Conservation (phyloP, 2,113 vertebrate genomes). For the Phyllostomus hastatus region DNA sequence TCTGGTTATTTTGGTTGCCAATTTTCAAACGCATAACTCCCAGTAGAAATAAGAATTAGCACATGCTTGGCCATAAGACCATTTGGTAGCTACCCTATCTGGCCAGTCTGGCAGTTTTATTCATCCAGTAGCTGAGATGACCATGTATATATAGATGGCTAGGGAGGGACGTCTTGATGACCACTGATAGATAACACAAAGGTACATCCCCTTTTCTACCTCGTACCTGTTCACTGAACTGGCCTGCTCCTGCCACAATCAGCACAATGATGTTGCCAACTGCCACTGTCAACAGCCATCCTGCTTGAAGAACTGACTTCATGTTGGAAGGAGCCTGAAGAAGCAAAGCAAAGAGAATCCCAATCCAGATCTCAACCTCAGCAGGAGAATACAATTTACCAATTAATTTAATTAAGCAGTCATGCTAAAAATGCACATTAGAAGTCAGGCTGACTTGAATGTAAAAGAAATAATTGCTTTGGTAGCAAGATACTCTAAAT, state of each 20-base stretch:
- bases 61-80: background rate
- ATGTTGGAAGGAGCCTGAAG: slow-evolving; percentile 94
- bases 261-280: slow-evolving; percentile 96
- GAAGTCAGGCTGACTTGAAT: background rate
- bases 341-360: background rate
- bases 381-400: background rate
- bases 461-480: background rate
- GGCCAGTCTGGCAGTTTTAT: background rate
- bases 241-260: slow-evolving; percentile 89
- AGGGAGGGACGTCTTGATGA: background rate
- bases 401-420: background rate
- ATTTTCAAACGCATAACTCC: accelerated
- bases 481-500: background rate
- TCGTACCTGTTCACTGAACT: slow-evolving; percentile 86
- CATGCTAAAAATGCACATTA: background rate
- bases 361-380: accelerated
- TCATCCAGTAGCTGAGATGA: background rate
- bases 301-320: slow-evolving; percentile 97
- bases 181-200: background rate
- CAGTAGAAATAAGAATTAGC: background rate
- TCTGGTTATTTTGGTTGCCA: background rate
- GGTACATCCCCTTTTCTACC: accelerated
- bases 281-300: slow-evolving; percentile 93
- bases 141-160: accelerated
- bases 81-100: background rate